phyloP scores from a whole-genome alignment of 2,113 vertebrate genomes.

The Chaetodon auriga region DNA sequence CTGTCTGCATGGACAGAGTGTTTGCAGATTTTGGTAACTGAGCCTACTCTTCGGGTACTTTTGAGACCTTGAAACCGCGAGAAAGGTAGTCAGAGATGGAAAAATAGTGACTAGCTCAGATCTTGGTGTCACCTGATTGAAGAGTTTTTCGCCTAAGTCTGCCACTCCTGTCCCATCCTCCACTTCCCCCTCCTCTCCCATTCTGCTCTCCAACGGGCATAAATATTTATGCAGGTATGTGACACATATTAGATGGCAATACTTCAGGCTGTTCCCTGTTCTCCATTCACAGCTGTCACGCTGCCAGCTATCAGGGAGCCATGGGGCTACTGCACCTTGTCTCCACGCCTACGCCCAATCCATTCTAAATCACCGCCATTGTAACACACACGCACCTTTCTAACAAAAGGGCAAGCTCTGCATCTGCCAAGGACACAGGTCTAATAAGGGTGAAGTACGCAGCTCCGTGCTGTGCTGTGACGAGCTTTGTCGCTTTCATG shows the following conservation, averaged over 20 bases:
- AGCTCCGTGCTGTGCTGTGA: conserved; percentile 70
- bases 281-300: conserved; percentile 86
- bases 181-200: conserved; percentile 40
- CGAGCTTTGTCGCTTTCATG: conserved; percentile 69
- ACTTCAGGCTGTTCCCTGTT: conserved; percentile 84
- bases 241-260: conserved; percentile 86
- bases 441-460: conserved; percentile 84
- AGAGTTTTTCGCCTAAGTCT: conserved; percentile 71
- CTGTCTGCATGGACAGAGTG: conserved; percentile 12
- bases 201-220: conserved; percentile 76
- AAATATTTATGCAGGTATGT: conserved; percentile 87
- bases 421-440: conserved; percentile 85
- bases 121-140: conserved; percentile 75
- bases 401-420: conserved; percentile 85
- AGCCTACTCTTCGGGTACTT: conserved; percentile 7
- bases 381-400: conserved; percentile 80
- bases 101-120: conserved; percentile 45
- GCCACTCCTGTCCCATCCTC: conserved; percentile 58
- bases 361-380: conserved; percentile 85
- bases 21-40: conserved; percentile 18
- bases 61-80: conserved; percentile 15
- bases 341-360: conserved; percentile 83
- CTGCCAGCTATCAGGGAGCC: conserved; percentile 84
- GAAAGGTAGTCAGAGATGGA: conserved; percentile 23
- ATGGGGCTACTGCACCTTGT: conserved; percentile 85